These are phyloP conservation scores for Crotalus tigris DNA, from an alignment of 2,113 vertebrate species.

Conservation along the genomic window DNA sequence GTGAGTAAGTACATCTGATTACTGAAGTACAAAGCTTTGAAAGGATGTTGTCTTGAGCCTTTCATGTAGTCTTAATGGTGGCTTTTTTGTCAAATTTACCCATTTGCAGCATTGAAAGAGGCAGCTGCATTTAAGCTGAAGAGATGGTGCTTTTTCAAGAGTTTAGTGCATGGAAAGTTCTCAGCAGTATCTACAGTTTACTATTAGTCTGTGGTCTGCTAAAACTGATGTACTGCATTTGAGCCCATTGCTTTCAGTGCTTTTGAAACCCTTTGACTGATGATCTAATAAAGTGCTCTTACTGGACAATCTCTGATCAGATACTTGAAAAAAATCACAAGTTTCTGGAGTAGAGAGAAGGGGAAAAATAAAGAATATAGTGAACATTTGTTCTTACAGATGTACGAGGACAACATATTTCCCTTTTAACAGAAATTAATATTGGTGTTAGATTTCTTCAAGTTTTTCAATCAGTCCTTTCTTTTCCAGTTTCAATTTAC, in stretches of 20 bases:
- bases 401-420: slow-evolving; percentile 35
- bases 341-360: slow-evolving; percentile 48
- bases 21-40: slow-evolving; percentile 89
- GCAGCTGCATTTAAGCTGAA: slow-evolving; percentile 87
- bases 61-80: slow-evolving; percentile 89
- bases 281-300: slow-evolving; percentile 87
- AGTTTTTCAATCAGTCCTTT: not conserved
- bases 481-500: slow-evolving; percentile 46
- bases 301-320: slow-evolving; percentile 82
- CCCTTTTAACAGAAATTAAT: not conserved
- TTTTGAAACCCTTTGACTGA: slow-evolving; percentile 81
- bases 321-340: slow-evolving; percentile 68
- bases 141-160: slow-evolving; percentile 85
- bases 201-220: slow-evolving; percentile 79
- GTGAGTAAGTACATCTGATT: slow-evolving; percentile 94
- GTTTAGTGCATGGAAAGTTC: slow-evolving; percentile 83
- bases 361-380: slow-evolving; percentile 28
- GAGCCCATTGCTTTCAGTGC: slow-evolving; percentile 79
- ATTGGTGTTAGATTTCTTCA: slow-evolving; percentile 39
- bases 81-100: slow-evolving; percentile 87
- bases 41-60: slow-evolving; percentile 90
- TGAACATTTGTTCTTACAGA: slow-evolving; percentile 48
- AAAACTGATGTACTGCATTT: slow-evolving; percentile 81
- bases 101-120: slow-evolving; percentile 86
- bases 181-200: slow-evolving; percentile 82